These are phyloP conservation scores for Pachypanchax playfairii DNA, from an alignment of 2,113 vertebrate genomes.

Conservation along the genomic window DNA sequence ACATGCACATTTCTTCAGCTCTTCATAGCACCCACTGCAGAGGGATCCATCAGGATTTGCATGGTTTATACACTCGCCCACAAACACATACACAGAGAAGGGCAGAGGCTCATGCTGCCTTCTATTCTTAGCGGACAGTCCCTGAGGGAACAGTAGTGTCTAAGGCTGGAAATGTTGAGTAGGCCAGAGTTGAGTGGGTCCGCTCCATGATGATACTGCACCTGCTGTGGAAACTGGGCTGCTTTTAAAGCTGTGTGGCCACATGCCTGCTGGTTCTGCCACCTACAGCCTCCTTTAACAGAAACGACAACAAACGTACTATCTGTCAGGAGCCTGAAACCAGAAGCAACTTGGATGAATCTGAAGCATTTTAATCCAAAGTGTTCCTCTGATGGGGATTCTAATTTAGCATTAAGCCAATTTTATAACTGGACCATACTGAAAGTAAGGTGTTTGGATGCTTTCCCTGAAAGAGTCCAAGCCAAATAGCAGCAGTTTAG, in stretches of 20 bases:
- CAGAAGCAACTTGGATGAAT: slow-evolving; percentile 24
- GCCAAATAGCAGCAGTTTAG: slow-evolving; percentile 12
- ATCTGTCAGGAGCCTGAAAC: slow-evolving; percentile 37
- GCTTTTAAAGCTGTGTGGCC: slow-evolving; percentile 38
- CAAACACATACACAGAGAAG: slow-evolving; percentile 22
- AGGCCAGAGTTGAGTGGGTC: slow-evolving; percentile 36
- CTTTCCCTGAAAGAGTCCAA: slow-evolving; percentile 19
- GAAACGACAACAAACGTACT: slow-evolving; percentile 38
- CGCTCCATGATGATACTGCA: slow-evolving; percentile 51
- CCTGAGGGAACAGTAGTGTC: slow-evolving; percentile 22
- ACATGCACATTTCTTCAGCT: background rate
- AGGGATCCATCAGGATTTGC: slow-evolving; percentile 11
- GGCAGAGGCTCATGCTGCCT: slow-evolving; percentile 16
- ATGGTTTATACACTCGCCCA: slow-evolving; percentile 10
- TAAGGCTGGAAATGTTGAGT: slow-evolving; percentile 58
- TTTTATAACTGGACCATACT: slow-evolving; percentile 36
- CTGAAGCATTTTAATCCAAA: slow-evolving; percentile 33
- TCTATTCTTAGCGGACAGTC: slow-evolving; percentile 57
- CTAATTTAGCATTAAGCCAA: slow-evolving; percentile 7
- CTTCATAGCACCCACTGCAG: slow-evolving; percentile 5
- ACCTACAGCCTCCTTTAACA: slow-evolving; percentile 16
- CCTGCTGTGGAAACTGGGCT: slow-evolving; percentile 71
- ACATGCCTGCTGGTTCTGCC: slow-evolving; percentile 36
- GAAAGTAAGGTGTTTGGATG: slow-evolving; percentile 32
- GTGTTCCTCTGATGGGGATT: background rate